Conservation (phyloP, 2,888 invertebrate species). For the Tetheella fluctuosa region DNA sequence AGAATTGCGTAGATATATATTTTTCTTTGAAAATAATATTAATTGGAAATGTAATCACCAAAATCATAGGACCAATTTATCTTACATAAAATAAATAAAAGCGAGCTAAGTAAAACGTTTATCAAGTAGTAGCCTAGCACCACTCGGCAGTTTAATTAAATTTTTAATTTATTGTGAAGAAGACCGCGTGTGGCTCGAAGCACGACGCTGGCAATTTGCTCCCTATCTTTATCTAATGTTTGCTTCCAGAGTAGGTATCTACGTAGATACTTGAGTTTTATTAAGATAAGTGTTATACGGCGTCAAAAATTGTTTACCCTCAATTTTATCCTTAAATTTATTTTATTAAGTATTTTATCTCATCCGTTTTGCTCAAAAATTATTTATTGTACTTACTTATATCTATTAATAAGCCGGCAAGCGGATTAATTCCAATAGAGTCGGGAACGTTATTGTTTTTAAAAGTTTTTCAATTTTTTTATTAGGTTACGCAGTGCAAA, state of each 20-base stretch:
- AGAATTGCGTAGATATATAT: no score
- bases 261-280: slow-evolving; percentile 24
- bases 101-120: slow-evolving; percentile 65
- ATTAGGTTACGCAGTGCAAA: no score
- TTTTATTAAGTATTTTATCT: not conserved
- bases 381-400: no score
- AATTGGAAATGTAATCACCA: not conserved
- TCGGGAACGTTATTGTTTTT: no score
- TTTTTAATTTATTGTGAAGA: slow-evolving; percentile 76
- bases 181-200: slow-evolving; percentile 57
- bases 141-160: slow-evolving; percentile 76
- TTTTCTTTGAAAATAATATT: no score
- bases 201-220: slow-evolving; percentile 54
- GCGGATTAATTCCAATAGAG: no score
- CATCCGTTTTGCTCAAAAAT: not conserved
- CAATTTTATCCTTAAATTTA: not conserved
- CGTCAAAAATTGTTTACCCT: slow-evolving; percentile 12
- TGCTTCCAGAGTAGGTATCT: slow-evolving; percentile 25
- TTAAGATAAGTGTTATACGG: slow-evolving; percentile 16
- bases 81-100: slow-evolving; percentile 52
- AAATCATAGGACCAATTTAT: slow-evolving; percentile 1
- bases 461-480: no score
- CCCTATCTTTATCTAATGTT: slow-evolving; percentile 52
- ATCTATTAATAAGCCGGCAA: no score
- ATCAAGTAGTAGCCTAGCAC: slow-evolving; percentile 71